phyloP scores from a whole-genome alignment of 2,888 invertebrate species.

The Thymelicus acteon region DNA sequence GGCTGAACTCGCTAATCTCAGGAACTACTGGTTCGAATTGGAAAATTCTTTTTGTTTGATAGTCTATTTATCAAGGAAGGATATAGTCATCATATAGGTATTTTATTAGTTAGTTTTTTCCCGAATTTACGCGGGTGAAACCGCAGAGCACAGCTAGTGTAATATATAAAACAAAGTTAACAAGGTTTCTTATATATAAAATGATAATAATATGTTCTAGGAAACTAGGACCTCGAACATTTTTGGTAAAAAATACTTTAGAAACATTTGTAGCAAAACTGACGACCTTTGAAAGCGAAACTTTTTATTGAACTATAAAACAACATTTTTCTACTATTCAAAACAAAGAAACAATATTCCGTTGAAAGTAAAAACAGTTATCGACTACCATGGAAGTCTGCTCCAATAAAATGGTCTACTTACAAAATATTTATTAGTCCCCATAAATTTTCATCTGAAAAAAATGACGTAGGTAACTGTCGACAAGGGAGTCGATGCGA shows the following conservation, averaged over 20 bases:
- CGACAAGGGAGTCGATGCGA: conserved; percentile 49
- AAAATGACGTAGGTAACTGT: conserved; percentile 69
- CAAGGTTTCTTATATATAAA: background rate
- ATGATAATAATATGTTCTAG: background rate
- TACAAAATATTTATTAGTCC: conserved; percentile 79
- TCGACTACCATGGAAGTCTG: conserved; percentile 78
- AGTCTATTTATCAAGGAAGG: too few relatives aligned
- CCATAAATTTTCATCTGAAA: conserved; percentile 67
- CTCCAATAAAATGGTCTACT: conserved; percentile 77
- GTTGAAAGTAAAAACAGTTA: conserved; percentile 82
- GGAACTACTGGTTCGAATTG: too few relatives aligned
- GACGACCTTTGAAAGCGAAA: conserved; percentile 72
- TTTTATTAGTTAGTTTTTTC: too few relatives aligned
- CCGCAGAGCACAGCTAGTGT: too few relatives aligned
- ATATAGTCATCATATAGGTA: too few relatives aligned
- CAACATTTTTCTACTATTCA: conserved; percentile 57
- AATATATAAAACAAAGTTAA: too few relatives aligned
- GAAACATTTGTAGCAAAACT: conserved; percentile 17
- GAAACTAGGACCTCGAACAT: background rate
- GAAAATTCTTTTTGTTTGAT: too few relatives aligned
- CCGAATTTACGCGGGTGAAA: too few relatives aligned
- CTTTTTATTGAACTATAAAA: conserved; percentile 59
- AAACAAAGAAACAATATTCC: conserved; percentile 60
- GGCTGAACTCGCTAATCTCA: too few relatives aligned
- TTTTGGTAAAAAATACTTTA: conserved; percentile 19